phyloP scores from a whole-genome alignment of 2,797 vertebrate genomes.

The Arctocebus calabarensis region DNA sequence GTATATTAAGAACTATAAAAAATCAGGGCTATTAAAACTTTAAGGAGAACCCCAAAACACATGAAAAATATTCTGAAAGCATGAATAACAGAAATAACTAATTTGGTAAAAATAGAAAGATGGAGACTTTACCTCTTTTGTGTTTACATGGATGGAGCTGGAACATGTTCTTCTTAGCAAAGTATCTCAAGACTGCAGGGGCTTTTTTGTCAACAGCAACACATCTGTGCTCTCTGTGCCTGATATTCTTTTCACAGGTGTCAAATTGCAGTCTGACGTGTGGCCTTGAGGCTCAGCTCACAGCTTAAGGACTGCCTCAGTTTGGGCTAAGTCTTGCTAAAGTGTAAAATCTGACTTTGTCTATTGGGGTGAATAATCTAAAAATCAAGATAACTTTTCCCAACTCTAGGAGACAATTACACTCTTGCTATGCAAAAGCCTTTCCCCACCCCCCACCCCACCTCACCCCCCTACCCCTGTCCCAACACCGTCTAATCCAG shows the following conservation, averaged over 20 bases:
- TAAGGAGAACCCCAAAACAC: background rate
- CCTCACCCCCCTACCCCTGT: too few relatives aligned
- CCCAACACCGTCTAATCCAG: background rate
- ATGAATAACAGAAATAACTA: background rate
- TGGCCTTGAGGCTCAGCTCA: background rate
- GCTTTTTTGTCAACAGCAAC: conserved; percentile 47
- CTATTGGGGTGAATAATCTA: background rate
- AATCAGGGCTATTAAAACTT: background rate
- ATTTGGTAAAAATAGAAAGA: too few relatives aligned
- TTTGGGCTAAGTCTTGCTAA: background rate
- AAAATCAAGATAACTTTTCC: background rate
- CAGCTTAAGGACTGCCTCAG: background rate
- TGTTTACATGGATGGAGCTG: too few relatives aligned
- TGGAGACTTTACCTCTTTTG: too few relatives aligned
- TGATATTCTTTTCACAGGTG: conserved; percentile 44
- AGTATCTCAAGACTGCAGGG: too few relatives aligned
- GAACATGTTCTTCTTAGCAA: too few relatives aligned
- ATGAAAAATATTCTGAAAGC: background rate
- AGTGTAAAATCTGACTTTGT: conserved; percentile 3
- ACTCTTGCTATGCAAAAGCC: background rate
- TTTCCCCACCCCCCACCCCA: too few relatives aligned
- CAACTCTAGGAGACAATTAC: background rate
- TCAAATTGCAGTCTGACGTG: conserved; percentile 34
- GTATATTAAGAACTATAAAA: background rate
- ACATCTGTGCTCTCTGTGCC: background rate